phyloP scores from a whole-genome alignment of 2,113 vertebrate genomes.

The Plecotus auritus region DNA sequence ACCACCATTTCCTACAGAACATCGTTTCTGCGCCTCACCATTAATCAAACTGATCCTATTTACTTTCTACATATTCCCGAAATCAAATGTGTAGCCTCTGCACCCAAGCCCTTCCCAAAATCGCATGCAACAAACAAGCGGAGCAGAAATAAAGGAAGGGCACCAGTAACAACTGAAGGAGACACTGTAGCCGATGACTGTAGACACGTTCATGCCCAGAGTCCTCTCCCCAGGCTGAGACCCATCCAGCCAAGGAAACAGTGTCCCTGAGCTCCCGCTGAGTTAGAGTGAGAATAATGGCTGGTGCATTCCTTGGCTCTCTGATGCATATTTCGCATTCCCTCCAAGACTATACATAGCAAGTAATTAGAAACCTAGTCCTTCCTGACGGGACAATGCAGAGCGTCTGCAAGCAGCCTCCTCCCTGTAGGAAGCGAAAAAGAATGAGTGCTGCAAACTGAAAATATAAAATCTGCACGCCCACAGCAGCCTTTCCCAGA shows the following conservation, averaged over 20 bases:
- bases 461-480: not conserved
- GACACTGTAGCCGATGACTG: not conserved
- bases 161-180: not conserved
- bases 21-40: not conserved
- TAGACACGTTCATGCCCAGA: not conserved
- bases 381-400: not conserved
- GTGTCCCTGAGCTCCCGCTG: fast-evolving
- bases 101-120: not conserved
- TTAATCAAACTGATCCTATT: not conserved
- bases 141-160: not conserved
- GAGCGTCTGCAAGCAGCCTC: not conserved
- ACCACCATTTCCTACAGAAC: not conserved
- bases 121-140: not conserved
- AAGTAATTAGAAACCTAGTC: slow-evolving; percentile 3
- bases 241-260: not conserved
- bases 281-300: not conserved
- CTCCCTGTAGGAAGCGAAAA: not conserved
- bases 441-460: not conserved
- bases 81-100: not conserved
- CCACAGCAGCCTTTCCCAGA: not conserved
- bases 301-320: not conserved
- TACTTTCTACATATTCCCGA: not conserved
- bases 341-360: not conserved
- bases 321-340: not conserved
- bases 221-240: not conserved